Evolutionary conservation across 2,888 invertebrate genomes (phyloP), one percentile per base, ranked within the genome.

Genomic region (Pseudolycoriella hygida): DNA sequence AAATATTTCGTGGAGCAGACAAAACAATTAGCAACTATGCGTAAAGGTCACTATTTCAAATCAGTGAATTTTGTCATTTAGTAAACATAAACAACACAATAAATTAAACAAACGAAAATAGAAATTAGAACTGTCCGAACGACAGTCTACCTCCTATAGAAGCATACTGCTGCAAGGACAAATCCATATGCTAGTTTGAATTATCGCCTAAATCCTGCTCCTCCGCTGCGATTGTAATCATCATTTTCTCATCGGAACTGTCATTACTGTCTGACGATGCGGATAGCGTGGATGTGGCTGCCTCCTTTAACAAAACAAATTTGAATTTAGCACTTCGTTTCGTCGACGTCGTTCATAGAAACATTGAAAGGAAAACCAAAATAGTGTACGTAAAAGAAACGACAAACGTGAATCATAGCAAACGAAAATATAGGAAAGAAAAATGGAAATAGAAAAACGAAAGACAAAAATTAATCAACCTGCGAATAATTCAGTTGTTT

Each of bases 181-280:
- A 85, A 84, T 58, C 46, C 43, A 42, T 42, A 43, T 46, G 66
- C 67, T 56, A 52, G 61, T 65, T 51, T 62, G 53, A 40, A 60
- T 62, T 55, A 60, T 66, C n/a, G 61, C 64, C 50, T 60, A 64
- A 62, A 49, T 64, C 67, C 10, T 44, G 46, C 44, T 51, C 53
- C 18, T 48, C 48, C 43, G 37, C 43, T 20, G 48, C 48, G 50
- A 52, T 50, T 31, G 51, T 51, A 31, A 53, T 49, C 43, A 45
- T 41, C 71, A 82, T 80, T 74, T 82, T 81, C 60, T 82, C 81
- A 53, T 81, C 80, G 52, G 74, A 76, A 51, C 80, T 80, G 56
- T 74, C 75, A 45, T 74, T 73, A 48, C 79, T 80, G 54, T 80
- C 81, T 0, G 80, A 79, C 3, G 73, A 72, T 59, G 75, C 76